Base-by-base conservation (phyloP, 1,140 invertebrate genomes). In the Cyrtorhinus lividipennis region DNA sequence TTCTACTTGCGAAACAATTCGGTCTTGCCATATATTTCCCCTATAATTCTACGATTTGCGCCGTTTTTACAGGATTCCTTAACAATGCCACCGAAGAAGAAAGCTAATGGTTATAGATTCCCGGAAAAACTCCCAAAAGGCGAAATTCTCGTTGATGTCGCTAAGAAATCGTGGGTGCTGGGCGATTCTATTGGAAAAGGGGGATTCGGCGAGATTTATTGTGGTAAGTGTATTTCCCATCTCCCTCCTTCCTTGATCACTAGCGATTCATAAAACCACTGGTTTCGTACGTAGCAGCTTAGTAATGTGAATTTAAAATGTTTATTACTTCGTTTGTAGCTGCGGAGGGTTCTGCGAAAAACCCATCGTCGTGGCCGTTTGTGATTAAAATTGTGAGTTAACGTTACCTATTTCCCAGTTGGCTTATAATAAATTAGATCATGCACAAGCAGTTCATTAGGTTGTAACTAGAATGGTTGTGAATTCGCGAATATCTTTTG, bases 131-230 rank as follows among this genome's bases (percentile, higher is more conserved):
- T 95, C 62, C 81, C 84, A 22, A 72, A 76, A 44, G 90, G 90
- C 24, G 84, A 85, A 71, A 74, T 92, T 63, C 73, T 95, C 23
- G 80, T 77, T 38, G 91, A 95, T 75, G 71, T 84, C 10, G 72
- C 75, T 12, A 87, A 88, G 68, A 83, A 83, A 64, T 76, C 83
- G 71, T 96, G 93, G 93, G 82, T 81, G 65, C 79, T 96, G 56
- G 91, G 90, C 0, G 78, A 81, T 23, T 89, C 90, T 0, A 88
- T 96, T 61, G 93, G 92, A 1, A 77, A 86, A 63, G 93, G 93
- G n/a, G 93, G 92, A 30, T 96, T 95, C 76, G 92, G 92, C 1
- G 88, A 93, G 73, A 92, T 95, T 69, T 95, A 95, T 72, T 79
- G 84, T 23, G 88, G 65, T 65, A 25, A 56, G 53, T 59, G 44